These are phyloP conservation scores for Troides helena DNA, from an alignment of 2,888 invertebrate species.

Conservation along the genomic window DNA sequence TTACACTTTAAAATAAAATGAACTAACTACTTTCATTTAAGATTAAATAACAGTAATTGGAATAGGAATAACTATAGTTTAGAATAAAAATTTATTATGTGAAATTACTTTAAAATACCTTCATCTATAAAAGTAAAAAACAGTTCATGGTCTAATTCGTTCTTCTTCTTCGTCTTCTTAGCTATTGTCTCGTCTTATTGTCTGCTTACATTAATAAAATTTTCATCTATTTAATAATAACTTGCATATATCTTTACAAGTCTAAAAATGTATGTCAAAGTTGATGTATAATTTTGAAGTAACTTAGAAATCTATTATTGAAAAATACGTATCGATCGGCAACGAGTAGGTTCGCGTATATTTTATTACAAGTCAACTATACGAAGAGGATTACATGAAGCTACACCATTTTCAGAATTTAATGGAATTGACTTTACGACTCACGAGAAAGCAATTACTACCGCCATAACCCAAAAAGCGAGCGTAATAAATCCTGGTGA, in stretches of 20 bases:
- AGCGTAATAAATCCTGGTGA: constrained; percentile 18
- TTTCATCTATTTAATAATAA: too few species aligned
- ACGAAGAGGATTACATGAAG: constrained; percentile 6
- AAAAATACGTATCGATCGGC: too few species aligned
- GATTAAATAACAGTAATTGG: constrained; percentile 1
- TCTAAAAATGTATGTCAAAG: too few species aligned
- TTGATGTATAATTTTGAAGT: too few species aligned
- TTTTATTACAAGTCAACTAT: constrained; percentile 1
- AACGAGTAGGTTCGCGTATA: not conserved
- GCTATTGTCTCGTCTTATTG: too few species aligned
- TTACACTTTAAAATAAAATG: constrained; percentile 2
- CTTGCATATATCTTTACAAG: too few species aligned
- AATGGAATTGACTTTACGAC: constrained; percentile 24
- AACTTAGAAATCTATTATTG: too few species aligned
- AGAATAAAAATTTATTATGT: not conserved
- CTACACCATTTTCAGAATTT: constrained; percentile 18
- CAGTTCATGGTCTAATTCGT: too few species aligned
- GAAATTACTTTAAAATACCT: not conserved
- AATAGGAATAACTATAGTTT: not conserved
- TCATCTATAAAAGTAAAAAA: not conserved
- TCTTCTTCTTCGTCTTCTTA: too few species aligned
- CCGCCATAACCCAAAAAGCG: constrained; percentile 21
- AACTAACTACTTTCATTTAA: not conserved
- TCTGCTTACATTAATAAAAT: too few species aligned
- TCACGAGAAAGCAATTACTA: constrained; percentile 21